Evolutionary conservation across 2,888 invertebrate species (phyloP).

Genomic region (Hofmannophila pseudospretella): DNA sequence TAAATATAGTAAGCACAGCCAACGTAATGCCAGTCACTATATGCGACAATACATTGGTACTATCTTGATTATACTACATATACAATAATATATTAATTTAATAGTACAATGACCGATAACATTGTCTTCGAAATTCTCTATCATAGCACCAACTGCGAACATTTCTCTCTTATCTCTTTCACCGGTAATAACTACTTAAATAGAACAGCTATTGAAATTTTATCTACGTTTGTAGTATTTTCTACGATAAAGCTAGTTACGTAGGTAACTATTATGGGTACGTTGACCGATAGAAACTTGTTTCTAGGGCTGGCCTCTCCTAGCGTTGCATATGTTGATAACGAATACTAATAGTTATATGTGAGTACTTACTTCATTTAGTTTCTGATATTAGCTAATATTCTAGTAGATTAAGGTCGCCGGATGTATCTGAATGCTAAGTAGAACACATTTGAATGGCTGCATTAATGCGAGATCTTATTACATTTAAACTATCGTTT

Average conservation of each 20-base stretch:
- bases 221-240: constrained; percentile 36
- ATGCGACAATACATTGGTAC: no score
- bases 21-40: no score
- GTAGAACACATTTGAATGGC: constrained; percentile 46
- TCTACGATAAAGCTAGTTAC: constrained; percentile 17
- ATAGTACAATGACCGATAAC: constrained; percentile 32
- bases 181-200: constrained; percentile 27
- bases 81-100: no score
- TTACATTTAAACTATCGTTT: constrained; percentile 1
- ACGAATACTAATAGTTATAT: background rate
- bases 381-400: constrained; percentile 4
- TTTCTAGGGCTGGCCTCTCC: constrained; percentile 1
- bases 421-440: constrained; percentile 46
- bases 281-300: constrained; percentile 47
- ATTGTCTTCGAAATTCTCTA: constrained; percentile 27
- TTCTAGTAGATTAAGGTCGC: constrained; percentile 36
- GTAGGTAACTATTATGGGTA: constrained; percentile 27
- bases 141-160: constrained; percentile 8
- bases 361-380: background rate
- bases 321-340: constrained; percentile 1
- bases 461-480: constrained; percentile 18
- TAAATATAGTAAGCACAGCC: no score
- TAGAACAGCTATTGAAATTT: constrained; percentile 37
- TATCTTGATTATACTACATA: no score
- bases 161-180: constrained; percentile 27